Conservation (phyloP, 2,113 vertebrate species). For the Phoxinus phoxinus region DNA sequence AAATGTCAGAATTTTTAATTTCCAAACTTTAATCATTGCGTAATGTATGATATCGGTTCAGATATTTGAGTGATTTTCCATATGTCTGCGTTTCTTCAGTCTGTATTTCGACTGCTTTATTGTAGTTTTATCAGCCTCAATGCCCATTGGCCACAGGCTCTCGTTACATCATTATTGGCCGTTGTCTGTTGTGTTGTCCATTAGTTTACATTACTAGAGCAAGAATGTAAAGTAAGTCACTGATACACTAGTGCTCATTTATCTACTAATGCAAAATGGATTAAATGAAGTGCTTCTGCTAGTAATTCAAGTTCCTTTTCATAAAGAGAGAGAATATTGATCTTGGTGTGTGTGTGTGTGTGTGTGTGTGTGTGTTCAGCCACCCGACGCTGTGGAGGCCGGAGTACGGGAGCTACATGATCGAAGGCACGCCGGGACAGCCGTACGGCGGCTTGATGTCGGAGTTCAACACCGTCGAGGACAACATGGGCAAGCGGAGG, state of each 20-base stretch:
- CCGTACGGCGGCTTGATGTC: constrained; percentile 98
- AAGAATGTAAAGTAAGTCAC: not conserved
- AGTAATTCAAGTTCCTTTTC: not conserved
- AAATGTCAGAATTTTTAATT: not conserved
- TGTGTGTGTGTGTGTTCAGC: constrained; percentile 64
- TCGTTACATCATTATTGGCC: not conserved
- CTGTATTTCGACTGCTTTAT: not conserved
- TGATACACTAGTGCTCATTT: not conserved
- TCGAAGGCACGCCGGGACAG: constrained; percentile 95
- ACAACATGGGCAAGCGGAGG: constrained; percentile 94
- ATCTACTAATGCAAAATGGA: no score
- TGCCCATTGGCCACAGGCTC: not conserved
- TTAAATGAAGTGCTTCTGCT: no score
- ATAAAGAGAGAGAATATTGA: not conserved
- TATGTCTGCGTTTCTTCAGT: no score
- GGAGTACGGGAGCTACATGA: constrained; percentile 98
- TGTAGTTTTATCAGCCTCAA: not conserved
- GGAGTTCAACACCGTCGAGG: constrained; percentile 97
- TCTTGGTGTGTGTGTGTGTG: not conserved
- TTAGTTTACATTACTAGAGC: not conserved
- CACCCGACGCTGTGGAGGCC: constrained; percentile 98
- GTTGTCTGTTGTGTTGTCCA: not conserved
- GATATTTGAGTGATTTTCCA: not conserved
- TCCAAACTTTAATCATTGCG: not conserved
- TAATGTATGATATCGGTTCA: no score